Percentiles rank a stretch among this genome's conserved stretches.
phyloP scores from a whole-genome alignment of 2,113 vertebrate genomes.

The Hippocampus comes region DNA sequence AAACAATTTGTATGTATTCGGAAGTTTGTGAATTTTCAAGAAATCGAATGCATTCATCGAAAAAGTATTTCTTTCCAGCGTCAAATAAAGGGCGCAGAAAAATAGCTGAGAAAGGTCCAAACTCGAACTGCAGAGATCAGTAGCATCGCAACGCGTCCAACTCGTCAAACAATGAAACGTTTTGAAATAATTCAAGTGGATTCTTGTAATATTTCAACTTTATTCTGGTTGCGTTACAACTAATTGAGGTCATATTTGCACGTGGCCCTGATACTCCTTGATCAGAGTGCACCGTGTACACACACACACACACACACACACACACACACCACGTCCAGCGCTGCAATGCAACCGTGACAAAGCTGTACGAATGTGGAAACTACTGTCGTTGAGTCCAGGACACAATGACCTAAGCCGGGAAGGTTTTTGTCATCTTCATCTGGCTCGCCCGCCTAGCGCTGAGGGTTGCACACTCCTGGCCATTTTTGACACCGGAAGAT shows the following conservation, averaged over 20 bases:
- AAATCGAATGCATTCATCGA: slow-evolving; percentile 51
- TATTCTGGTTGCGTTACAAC: neutral
- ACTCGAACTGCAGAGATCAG: slow-evolving; percentile 50
- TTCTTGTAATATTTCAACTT: neutral
- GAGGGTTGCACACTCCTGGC: slow-evolving; percentile 9
- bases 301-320: neutral
- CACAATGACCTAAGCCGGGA: slow-evolving; percentile 32
- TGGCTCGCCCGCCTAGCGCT: slow-evolving; percentile 17
- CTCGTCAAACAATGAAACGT: slow-evolving; percentile 3
- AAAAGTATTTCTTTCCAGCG: slow-evolving; percentile 79
- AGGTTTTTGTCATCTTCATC: slow-evolving; percentile 21
- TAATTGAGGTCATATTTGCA: neutral
- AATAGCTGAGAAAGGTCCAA: slow-evolving; percentile 68
- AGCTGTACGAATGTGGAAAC: slow-evolving; percentile 49
- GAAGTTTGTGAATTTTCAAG: neutral
- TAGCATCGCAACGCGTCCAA: slow-evolving; percentile 20
- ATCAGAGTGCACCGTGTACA: too few species aligned
- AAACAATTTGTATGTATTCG: too few species aligned
- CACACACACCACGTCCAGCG: neutral
- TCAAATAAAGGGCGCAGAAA: slow-evolving; percentile 77
- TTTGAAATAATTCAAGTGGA: neutral
- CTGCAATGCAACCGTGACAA: slow-evolving; percentile 23
- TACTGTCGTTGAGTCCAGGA: slow-evolving; percentile 14
- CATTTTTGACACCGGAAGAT: neutral
- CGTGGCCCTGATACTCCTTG: neutral